A percentile compares a stretch with the other conserved stretches of the same genome.
Evolutionary conservation across 1,140 invertebrate species (phyloP).

Genomic region (Halesus radiatus): DNA sequence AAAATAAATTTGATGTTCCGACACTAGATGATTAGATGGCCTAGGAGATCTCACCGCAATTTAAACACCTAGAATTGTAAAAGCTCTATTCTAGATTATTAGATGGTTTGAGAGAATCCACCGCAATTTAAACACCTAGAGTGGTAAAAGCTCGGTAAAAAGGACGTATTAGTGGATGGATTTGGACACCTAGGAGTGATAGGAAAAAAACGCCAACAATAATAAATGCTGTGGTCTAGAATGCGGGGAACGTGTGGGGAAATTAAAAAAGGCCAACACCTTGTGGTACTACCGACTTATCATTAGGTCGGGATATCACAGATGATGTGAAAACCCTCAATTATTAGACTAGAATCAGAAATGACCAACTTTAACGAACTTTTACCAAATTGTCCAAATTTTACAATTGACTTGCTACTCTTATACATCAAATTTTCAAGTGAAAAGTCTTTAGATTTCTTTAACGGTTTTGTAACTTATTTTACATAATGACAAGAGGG

Average conservation of each 20-base stretch:
- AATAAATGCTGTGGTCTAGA: conserved; percentile 29
- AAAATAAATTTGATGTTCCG: too few species aligned
- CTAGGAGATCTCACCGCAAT: too few species aligned
- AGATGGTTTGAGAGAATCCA: too few species aligned
- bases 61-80: neutral
- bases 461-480: too few species aligned
- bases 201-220: neutral
- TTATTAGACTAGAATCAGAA: conserved; percentile 1
- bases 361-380: neutral
- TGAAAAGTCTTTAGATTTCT: too few species aligned
- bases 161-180: conserved; percentile 6
- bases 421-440: too few species aligned
- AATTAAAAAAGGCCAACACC: conserved; percentile 53
- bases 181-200: conserved; percentile 7
- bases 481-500: too few species aligned
- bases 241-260: neutral
- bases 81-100: too few species aligned
- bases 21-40: too few species aligned
- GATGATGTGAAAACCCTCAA: conserved; percentile 25
- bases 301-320: conserved; percentile 43
- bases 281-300: conserved; percentile 50
- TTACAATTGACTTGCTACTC: too few species aligned
- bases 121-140: neutral
- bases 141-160: neutral
- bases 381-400: too few species aligned